Percentiles rank a stretch among this genome's conserved stretches.
phyloP scores from a whole-genome alignment of 2,113 vertebrate genomes.

The Elanoides forficatus region DNA sequence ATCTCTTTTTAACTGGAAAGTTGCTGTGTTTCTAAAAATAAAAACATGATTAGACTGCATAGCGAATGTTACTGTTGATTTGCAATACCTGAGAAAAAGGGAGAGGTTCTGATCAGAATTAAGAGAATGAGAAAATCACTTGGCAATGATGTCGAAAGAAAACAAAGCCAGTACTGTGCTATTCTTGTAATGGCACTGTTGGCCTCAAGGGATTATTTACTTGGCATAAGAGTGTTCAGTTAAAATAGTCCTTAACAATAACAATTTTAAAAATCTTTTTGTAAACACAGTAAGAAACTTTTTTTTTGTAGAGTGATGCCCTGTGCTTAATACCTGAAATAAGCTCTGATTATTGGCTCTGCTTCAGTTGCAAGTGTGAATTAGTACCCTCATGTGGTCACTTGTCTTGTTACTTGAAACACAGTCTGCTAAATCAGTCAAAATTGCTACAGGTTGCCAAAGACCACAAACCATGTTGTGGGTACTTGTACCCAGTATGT shows the following conservation, averaged over 20 bases:
- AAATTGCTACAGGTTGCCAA: not conserved
- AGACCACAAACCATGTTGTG: not conserved
- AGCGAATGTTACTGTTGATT: not conserved
- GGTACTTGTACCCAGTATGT: not conserved
- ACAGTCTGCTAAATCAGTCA: not conserved
- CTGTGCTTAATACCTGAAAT: not conserved
- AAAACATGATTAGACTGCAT: not conserved
- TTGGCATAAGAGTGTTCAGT: not conserved
- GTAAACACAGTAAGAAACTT: not conserved
- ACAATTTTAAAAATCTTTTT: not conserved
- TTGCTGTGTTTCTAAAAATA: not conserved
- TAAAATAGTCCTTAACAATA: not conserved
- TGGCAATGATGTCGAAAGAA: not conserved
- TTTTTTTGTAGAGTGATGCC: not conserved
- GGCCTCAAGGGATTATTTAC: not conserved
- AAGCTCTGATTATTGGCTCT: not conserved
- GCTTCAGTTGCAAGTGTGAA: not conserved
- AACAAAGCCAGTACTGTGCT: not conserved
- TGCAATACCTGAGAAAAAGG: not conserved
- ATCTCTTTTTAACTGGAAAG: not conserved
- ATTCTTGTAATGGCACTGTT: not conserved
- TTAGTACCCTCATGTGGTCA: slow-evolving; percentile 28
- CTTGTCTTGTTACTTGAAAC: not conserved
- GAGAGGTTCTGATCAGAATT: not conserved
- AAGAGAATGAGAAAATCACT: not conserved